Conservation (phyloP, 2,888 invertebrate species). For the Patella depressa region DNA sequence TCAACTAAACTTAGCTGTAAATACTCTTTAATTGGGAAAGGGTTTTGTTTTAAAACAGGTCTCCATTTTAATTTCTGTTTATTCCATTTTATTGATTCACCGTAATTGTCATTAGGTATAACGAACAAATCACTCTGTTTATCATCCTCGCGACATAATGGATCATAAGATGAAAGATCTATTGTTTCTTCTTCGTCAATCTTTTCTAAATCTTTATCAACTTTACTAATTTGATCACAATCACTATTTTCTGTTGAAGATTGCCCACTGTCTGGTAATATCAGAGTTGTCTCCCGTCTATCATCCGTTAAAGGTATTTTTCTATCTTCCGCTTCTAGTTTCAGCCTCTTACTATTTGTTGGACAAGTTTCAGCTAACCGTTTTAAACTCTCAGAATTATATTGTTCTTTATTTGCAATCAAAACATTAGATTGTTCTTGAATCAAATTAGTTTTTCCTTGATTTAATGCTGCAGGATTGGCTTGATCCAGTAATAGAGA, state of each 20-base stretch:
- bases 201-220: background rate
- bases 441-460: background rate
- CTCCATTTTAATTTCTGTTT: slow-evolving; percentile 40
- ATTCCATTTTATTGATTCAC: slow-evolving; percentile 21
- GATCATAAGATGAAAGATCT: slow-evolving; percentile 29
- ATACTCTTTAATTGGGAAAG: slow-evolving; percentile 49
- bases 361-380: no score
- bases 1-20: slow-evolving; percentile 57
- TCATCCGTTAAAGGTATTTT: no score
- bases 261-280: no score
- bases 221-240: background rate
- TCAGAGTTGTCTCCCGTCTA: no score
- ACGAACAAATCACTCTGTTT: slow-evolving; percentile 46
- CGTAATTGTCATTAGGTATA: slow-evolving; percentile 38
- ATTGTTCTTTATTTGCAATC: no score
- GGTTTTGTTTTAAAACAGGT: slow-evolving; percentile 53
- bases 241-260: background rate
- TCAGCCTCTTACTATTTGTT: background rate
- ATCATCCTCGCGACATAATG: slow-evolving; percentile 39
- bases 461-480: background rate
- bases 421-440: no score
- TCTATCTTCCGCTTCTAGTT: background rate
- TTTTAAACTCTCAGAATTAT: background rate
- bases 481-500: no score
- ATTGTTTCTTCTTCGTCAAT: slow-evolving; percentile 9